Conservation (phyloP, 2,797 vertebrate species). For the Lutjanus argentimaculatus region DNA sequence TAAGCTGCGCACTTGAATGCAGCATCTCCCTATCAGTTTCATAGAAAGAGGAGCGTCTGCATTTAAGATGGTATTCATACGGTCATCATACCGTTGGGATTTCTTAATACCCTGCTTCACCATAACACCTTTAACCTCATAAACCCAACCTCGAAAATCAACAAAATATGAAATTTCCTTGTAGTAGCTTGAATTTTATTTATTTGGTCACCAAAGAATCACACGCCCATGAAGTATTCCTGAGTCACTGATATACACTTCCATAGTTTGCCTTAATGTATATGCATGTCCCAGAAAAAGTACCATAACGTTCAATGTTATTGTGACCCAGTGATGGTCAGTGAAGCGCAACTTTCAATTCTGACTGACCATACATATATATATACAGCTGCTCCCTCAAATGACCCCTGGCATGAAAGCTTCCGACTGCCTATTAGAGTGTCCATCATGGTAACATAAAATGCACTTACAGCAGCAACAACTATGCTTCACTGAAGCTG, state of each 20-base stretch:
- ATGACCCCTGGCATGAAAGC: conserved; percentile 3
- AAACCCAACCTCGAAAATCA: too few relatives aligned
- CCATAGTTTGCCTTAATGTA: neutral
- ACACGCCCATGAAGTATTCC: neutral
- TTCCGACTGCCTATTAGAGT: neutral
- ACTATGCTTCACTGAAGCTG: conserved; percentile 14
- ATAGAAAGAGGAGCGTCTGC: too few relatives aligned
- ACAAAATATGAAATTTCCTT: too few relatives aligned
- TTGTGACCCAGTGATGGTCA: neutral
- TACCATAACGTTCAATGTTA: neutral
- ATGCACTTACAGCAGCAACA: conserved; percentile 9
- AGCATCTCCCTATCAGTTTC: too few relatives aligned
- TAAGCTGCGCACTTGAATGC: too few relatives aligned
- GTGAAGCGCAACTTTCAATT: neutral
- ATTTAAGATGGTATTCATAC: too few relatives aligned
- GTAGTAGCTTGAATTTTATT: neutral
- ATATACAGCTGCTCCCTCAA: neutral
- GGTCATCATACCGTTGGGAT: too few relatives aligned
- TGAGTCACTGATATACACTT: neutral
- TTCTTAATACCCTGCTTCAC: too few relatives aligned
- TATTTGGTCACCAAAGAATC: neutral
- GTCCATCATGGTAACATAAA: conserved; percentile 7
- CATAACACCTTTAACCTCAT: too few relatives aligned
- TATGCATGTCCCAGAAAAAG: neutral
- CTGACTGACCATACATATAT: neutral